Evolutionary conservation across 2,113 vertebrate species (phyloP).

Genomic region (Dromiciops gliroides): DNA sequence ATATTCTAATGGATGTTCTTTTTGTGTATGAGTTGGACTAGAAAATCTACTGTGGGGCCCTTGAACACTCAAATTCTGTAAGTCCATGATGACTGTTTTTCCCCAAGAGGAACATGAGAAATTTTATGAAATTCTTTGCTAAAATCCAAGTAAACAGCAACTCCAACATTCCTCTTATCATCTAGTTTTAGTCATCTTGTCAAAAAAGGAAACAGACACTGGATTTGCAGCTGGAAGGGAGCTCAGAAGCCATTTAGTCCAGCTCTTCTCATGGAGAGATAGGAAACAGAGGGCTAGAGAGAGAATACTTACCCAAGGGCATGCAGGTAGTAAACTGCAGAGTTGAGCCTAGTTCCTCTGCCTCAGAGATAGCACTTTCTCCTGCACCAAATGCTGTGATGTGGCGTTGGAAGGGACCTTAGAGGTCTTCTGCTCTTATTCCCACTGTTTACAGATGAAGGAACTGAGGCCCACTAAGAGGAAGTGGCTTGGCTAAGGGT

Average conservation of each 20-base stretch:
- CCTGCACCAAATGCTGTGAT: not conserved
- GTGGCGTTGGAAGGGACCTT: conserved; percentile 13
- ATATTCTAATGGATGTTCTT: no score
- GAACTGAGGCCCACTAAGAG: not conserved
- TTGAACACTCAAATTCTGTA: not conserved
- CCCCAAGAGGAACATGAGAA: not conserved
- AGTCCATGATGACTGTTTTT: not conserved
- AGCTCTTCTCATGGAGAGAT: not conserved
- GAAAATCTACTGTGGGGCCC: not conserved
- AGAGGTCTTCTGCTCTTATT: conserved; percentile 40
- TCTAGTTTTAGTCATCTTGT: not conserved
- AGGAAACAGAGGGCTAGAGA: not conserved
- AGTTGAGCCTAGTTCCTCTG: not conserved
- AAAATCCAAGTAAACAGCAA: not conserved
- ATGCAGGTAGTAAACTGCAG: not conserved
- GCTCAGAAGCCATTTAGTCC: not conserved
- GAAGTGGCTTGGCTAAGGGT: not conserved
- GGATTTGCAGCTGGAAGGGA: not conserved
- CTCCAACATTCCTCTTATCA: not conserved
- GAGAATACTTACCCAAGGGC: not conserved
- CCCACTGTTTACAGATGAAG: not conserved
- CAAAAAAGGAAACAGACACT: not conserved
- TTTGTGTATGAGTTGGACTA: not conserved
- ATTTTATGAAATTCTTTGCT: not conserved
- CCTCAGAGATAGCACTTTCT: not conserved